These are phyloP conservation scores for Rhizomys pruinosus DNA, from an alignment of 2,113 vertebrate genomes.

Conservation along the genomic window DNA sequence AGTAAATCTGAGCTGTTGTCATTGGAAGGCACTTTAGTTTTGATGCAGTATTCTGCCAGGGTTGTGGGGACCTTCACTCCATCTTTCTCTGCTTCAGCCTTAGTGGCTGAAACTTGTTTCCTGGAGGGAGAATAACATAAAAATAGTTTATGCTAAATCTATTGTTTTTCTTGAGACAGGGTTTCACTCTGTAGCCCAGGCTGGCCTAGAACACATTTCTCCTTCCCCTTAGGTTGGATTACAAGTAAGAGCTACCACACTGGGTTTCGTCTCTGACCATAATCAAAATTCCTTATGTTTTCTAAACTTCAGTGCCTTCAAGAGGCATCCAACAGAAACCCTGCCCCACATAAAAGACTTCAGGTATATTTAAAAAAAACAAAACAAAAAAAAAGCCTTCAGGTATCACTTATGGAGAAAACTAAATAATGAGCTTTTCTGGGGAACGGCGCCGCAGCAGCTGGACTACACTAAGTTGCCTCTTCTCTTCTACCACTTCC, in stretches of 20 bases:
- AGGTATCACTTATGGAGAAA: too few species aligned
- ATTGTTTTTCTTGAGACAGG: neutral
- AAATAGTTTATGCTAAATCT: neutral
- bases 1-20: slow-evolving; percentile 99
- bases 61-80: slow-evolving; percentile 98
- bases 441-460: too few species aligned
- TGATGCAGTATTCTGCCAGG: slow-evolving; percentile 98
- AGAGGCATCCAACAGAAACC: neutral
- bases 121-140: slow-evolving; percentile 80
- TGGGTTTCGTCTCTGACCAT: neutral
- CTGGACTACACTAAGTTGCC: too few species aligned
- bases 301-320: neutral
- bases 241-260: neutral
- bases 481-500: too few species aligned
- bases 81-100: slow-evolving; percentile 97
- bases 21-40: slow-evolving; percentile 99
- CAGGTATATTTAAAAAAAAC: too few species aligned
- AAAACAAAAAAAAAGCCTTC: too few species aligned
- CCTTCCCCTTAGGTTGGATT: neutral
- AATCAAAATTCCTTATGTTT: neutral
- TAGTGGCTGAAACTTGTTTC: slow-evolving; percentile 97
- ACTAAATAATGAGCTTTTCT: too few species aligned
- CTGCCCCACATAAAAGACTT: neutral
- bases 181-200: neutral
- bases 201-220: neutral